Evolutionary conservation across 2,888 invertebrate species (phyloP), one percentile per base, ranked within the genome.

Genomic region (Drosophila eohydei): DNA sequence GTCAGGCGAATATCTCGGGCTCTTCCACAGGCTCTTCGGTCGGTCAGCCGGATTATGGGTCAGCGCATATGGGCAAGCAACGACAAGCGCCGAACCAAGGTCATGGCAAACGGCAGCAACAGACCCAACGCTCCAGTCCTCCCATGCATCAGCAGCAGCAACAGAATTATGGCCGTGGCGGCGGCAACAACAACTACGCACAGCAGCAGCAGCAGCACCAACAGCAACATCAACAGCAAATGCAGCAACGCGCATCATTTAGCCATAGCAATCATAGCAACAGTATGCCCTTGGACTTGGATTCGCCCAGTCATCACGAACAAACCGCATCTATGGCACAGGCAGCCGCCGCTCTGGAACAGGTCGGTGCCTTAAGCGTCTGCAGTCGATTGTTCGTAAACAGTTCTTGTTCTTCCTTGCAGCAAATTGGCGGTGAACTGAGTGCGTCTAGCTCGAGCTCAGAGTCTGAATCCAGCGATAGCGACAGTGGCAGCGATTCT

Each of bases 401-500:
- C 40, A 50, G 54, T 38, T 69, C 36, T 55, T n/a, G 60, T 46
- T 52, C 2, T 63, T 86, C 1, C 21, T 21, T 78, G 0, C 59
- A 93, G 93, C 90, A 92, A 91, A 92, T 92, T 78, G 92, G 93
- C 72, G 89, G 92, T 64, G 87, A 88, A 51, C 82, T 92, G 34
- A 92, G 92, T 79, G 91, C 92, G 16, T 92, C 93, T 14, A 92
- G 92, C 57, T 92, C 93, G 21, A 93, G 93, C 76, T 92, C 93
- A 26, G 92, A 90, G 32, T 91, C 92, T 14, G 93, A 92, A 79
- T 92, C 92, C 6, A 93, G 93, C 71, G 92, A 91, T 60, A 92
- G 92, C 78, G 92, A 91, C 50, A 93, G 92, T 69, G 92, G 91
- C 36, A 92, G 92, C 9, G 93, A 93, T 76, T 92, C 93, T 1